Evolutionary conservation across 2,113 vertebrate species (phyloP).

Genomic region (Chunga burmeisteri): DNA sequence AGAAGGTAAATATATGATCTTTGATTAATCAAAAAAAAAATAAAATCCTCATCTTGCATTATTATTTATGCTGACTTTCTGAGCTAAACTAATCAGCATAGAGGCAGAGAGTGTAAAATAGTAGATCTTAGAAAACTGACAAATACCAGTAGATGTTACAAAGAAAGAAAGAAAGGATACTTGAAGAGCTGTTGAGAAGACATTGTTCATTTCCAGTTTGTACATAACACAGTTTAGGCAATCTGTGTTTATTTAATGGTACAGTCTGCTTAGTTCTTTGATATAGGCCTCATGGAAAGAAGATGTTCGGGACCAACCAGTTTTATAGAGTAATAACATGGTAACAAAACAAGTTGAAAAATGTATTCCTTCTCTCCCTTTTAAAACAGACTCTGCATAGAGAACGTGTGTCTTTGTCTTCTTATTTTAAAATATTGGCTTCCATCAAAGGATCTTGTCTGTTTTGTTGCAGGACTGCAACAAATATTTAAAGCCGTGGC

Average conservation of each 20-base stretch:
- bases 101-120: not conserved
- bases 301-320: not conserved
- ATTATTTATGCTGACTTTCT: not conserved
- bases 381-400: not conserved
- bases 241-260: not conserved
- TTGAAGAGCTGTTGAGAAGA: not conserved
- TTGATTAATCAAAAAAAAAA: not conserved
- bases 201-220: not conserved
- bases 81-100: not conserved
- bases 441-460: not conserved
- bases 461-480: not conserved
- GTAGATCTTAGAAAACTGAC: not conserved
- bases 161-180: not conserved
- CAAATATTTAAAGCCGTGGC: not conserved
- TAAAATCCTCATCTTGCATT: not conserved
- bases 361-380: not conserved
- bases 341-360: not conserved
- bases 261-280: not conserved
- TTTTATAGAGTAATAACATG: not conserved
- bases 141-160: not conserved
- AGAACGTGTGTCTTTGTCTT: not conserved
- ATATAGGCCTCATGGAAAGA: not conserved
- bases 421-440: not conserved
- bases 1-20: conserved; percentile 80
- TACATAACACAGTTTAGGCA: not conserved